Conservation (phyloP, 2,797 vertebrate genomes). For the Spatula versicolor region DNA sequence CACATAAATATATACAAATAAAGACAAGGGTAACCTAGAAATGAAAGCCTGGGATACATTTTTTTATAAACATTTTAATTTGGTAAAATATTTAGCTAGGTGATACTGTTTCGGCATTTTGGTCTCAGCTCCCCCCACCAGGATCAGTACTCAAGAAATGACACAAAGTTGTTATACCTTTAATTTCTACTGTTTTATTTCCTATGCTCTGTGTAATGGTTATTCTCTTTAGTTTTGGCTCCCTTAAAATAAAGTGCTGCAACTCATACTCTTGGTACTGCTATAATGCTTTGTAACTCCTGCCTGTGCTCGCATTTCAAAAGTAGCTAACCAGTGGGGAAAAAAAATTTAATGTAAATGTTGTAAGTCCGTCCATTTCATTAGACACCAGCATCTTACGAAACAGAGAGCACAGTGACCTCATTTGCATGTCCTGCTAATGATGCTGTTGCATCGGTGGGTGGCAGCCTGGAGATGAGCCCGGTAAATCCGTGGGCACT, state of each 20-base stretch:
- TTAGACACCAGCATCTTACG: background rate
- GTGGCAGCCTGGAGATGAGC: rapidly evolving
- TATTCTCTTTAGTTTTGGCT: background rate
- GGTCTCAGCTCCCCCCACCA: background rate
- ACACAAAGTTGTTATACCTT: background rate
- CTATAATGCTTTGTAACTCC: background rate
- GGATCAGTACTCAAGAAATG: background rate
- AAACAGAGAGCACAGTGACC: rapidly evolving
- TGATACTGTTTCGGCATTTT: background rate
- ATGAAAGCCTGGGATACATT: background rate
- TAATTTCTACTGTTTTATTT: background rate
- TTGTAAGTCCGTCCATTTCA: background rate
- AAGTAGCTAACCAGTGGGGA: background rate
- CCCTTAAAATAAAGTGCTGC: background rate
- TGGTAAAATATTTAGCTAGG: background rate
- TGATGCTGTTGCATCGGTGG: rapidly evolving
- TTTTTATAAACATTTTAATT: background rate
- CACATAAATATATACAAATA: background rate
- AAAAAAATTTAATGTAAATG: background rate
- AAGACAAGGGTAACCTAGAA: background rate
- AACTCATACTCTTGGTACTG: background rate
- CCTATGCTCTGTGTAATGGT: background rate
- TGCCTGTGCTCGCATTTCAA: background rate
- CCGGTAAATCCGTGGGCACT: background rate
- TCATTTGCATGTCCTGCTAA: rapidly evolving